These are phyloP conservation scores for Didymodactylos carnosus DNA, from an alignment of 2,888 invertebrate species.

Conservation along the genomic window DNA sequence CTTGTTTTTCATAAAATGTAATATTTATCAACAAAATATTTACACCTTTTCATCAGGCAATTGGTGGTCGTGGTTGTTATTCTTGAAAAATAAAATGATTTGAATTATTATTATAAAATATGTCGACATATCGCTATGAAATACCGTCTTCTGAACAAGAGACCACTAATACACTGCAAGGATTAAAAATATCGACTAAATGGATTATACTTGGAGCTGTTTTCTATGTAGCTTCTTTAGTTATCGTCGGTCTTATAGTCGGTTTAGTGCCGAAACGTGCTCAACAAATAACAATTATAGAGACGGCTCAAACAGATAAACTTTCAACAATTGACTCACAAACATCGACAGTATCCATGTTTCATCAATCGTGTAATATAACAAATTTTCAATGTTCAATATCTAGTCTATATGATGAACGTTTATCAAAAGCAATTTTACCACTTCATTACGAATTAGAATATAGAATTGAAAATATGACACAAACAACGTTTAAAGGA, in stretches of 20 bases:
- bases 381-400: not conserved
- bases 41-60: too few relatives aligned
- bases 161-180: too few relatives aligned
- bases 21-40: too few relatives aligned
- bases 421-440: not conserved
- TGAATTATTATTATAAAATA: too few relatives aligned
- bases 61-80: too few relatives aligned
- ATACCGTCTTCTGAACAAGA: too few relatives aligned
- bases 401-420: not conserved
- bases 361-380: not conserved
- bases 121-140: not conserved
- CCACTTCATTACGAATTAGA: not conserved
- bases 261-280: not conserved
- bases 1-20: too few relatives aligned
- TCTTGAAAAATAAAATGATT: too few relatives aligned
- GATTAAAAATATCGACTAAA: too few relatives aligned
- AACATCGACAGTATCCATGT: not conserved
- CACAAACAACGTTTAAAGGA: conserved; percentile 1
- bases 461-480: not conserved
- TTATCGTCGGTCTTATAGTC: not conserved
- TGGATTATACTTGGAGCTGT: not conserved
- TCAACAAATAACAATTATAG: not conserved
- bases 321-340: not conserved
- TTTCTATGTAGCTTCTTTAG: not conserved
- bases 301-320: too few relatives aligned